These are phyloP conservation scores for Drosophila pruinosa DNA, from an alignment of 1,140 invertebrate genomes.

Conservation along the genomic window DNA sequence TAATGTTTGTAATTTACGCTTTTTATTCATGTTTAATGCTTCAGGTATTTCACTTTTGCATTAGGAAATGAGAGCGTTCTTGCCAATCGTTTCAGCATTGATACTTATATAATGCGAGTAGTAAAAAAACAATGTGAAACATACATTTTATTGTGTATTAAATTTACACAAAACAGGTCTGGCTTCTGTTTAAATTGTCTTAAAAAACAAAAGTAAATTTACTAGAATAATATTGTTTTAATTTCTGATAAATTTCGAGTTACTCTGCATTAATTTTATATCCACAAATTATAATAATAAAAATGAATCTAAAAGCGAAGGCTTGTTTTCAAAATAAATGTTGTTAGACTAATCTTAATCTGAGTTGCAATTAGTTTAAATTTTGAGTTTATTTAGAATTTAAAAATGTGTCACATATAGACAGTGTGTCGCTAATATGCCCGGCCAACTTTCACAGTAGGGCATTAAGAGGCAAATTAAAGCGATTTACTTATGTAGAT, in stretches of 20 bases:
- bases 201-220: not conserved
- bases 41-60: not conserved
- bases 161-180: not conserved
- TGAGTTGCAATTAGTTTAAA: not conserved
- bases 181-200: not conserved
- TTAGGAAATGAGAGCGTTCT: slow-evolving; percentile 1
- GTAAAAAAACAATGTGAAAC: not conserved
- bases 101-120: not conserved
- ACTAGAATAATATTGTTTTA: not conserved
- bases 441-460: slow-evolving; percentile 12
- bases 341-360: no score
- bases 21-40: slow-evolving; percentile 1
- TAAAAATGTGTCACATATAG: not conserved
- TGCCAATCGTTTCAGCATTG: not conserved
- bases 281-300: no score
- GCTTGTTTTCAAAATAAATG: no score
- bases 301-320: no score
- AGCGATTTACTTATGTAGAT: slow-evolving; percentile 35
- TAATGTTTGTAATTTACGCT: slow-evolving; percentile 1
- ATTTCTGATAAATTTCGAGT: not conserved
- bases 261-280: not conserved
- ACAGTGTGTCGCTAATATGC: not conserved
- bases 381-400: not conserved
- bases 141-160: not conserved
- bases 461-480: slow-evolving; percentile 29